Percentiles rank a stretch among this genome's conserved stretches.
phyloP scores from a whole-genome alignment of 2,113 vertebrate species.

The Myanophis thanlyinensis region DNA sequence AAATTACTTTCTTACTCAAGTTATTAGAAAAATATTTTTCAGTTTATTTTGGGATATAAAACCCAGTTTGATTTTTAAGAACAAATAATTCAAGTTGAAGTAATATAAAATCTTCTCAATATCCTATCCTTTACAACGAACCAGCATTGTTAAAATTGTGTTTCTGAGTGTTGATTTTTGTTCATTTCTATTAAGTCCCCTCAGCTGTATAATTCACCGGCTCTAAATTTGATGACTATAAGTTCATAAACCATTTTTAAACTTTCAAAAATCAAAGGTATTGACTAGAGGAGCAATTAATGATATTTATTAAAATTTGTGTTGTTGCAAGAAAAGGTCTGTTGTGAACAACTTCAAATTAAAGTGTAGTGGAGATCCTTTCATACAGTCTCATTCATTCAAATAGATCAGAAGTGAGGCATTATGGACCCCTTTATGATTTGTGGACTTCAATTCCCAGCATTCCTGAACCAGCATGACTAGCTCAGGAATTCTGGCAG shows the following conservation, averaged over 20 bases:
- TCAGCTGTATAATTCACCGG: background rate
- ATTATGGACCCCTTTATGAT: too few relatives aligned
- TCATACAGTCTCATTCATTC: rapidly evolving
- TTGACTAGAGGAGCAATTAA: rapidly evolving
- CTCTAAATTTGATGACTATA: background rate
- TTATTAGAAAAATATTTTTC: background rate
- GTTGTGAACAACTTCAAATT: background rate
- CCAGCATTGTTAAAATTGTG: background rate
- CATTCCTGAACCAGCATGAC: too few relatives aligned
- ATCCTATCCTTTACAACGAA: background rate
- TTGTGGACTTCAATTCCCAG: too few relatives aligned
- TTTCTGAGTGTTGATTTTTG: background rate
- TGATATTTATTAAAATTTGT: rapidly evolving
- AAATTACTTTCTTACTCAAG: background rate
- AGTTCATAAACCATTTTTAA: background rate
- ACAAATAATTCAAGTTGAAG: background rate
- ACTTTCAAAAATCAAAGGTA: background rate
- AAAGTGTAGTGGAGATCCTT: background rate
- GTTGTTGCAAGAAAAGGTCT: background rate
- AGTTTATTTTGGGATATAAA: background rate
- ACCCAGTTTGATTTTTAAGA: background rate
- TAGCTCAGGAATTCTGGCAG: too few relatives aligned
- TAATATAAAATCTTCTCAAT: background rate
- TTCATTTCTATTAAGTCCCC: background rate
- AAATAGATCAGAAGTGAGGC: background rate